A percentile compares a stretch with the other conserved stretches of the same genome.
Evolutionary conservation across 2,888 invertebrate species (phyloP).

Genomic region (Patella ulyssiponensis): DNA sequence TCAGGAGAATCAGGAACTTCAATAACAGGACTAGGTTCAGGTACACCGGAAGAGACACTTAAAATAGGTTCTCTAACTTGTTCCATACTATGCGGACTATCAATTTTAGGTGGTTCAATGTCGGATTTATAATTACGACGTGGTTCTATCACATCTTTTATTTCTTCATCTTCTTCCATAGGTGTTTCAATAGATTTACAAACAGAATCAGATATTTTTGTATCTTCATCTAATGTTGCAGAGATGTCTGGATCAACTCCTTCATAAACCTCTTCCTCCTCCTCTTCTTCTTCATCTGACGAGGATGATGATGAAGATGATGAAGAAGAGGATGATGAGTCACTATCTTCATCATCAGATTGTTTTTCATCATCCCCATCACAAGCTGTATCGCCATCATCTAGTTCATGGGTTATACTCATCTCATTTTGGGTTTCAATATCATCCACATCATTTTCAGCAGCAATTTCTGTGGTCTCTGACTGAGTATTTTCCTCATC

Average conservation of each 20-base stretch:
- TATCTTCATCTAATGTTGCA: neutral
- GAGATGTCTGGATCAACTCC: constrained; percentile 33
- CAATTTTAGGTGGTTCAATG: neutral
- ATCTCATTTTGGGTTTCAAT: constrained; percentile 26
- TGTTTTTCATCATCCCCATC: constrained; percentile 36
- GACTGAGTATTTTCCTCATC: constrained; percentile 22
- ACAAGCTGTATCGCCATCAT: constrained; percentile 22
- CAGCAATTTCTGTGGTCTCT: constrained; percentile 12
- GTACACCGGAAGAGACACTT: constrained; percentile 27
- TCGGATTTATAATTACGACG: neutral
- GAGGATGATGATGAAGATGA: constrained; percentile 14
- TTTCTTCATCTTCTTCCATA: constrained; percentile 36
- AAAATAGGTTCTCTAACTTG: constrained; percentile 12
- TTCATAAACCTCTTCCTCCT: constrained; percentile 39
- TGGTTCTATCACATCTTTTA: constrained; percentile 26
- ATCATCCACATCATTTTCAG: constrained; percentile 15
- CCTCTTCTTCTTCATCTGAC: constrained; percentile 34
- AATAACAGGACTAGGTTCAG: constrained; percentile 50
- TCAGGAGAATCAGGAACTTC: constrained; percentile 51
- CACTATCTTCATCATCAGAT: constrained; percentile 22
- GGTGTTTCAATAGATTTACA: constrained; percentile 22
- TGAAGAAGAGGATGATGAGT: constrained; percentile 22
- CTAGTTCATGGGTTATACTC: neutral
- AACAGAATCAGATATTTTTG: constrained; percentile 1
- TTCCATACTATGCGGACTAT: constrained; percentile 24